Conservation (phyloP, 2,888 invertebrate genomes). For the Malacosoma neustria region DNA sequence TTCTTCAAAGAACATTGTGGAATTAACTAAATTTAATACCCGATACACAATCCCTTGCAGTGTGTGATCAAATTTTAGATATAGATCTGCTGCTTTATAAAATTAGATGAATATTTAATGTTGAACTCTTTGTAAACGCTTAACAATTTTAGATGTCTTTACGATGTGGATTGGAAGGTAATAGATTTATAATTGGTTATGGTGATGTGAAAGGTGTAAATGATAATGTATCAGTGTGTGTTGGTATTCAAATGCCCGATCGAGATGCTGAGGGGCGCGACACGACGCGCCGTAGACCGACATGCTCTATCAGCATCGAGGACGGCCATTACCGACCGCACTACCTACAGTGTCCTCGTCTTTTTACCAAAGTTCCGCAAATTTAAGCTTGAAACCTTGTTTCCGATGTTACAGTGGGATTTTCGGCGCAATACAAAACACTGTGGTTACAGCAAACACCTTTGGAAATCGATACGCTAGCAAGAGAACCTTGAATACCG, state of each 20-base stretch:
- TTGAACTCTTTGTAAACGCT: conserved; percentile 68
- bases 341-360: conserved; percentile 14
- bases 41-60: conserved; percentile 68
- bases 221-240: conserved; percentile 73
- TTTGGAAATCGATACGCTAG: too few relatives aligned
- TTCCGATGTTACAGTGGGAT: background rate
- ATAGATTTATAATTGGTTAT: conserved; percentile 69
- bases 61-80: conserved; percentile 47
- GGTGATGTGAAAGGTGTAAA: conserved; percentile 68
- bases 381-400: background rate
- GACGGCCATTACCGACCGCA: conserved; percentile 64
- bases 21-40: conserved; percentile 43
- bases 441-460: background rate
- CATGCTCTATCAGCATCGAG: conserved; percentile 69
- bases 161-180: conserved; percentile 74
- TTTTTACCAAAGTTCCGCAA: background rate
- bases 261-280: conserved; percentile 68
- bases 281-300: conserved; percentile 49
- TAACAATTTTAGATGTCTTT: conserved; percentile 68
- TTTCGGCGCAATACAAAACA: conserved; percentile 1
- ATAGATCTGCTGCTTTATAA: conserved; percentile 62
- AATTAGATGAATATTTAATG: conserved; percentile 61
- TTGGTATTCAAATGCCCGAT: conserved; percentile 84
- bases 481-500: background rate
- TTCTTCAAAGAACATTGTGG: too few relatives aligned